Evolutionary conservation across 2,797 vertebrate species (phyloP).

Genomic region (Thalassophryne amazonica): DNA sequence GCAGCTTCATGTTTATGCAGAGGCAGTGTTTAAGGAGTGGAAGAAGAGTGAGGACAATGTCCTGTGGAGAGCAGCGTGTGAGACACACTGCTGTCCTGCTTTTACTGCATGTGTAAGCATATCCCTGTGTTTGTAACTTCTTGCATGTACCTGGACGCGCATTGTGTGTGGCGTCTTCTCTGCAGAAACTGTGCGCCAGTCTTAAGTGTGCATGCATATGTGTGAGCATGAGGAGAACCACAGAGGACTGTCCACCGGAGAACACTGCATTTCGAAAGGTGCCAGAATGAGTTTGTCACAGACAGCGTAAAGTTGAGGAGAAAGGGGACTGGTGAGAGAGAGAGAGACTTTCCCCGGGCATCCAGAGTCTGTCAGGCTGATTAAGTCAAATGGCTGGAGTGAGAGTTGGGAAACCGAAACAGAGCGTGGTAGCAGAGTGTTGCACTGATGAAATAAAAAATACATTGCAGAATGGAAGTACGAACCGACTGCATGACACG

Average conservation of each 20-base stretch:
- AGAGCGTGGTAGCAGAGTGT: constrained; percentile 58
- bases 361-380: constrained; percentile 88
- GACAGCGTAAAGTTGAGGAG: constrained; percentile 79
- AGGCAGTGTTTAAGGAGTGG: constrained; percentile 33
- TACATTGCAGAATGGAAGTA: constrained; percentile 62
- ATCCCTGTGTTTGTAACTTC: neutral
- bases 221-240: constrained; percentile 55
- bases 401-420: constrained; percentile 75
- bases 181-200: constrained; percentile 21
- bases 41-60: constrained; percentile 14
- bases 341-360: constrained; percentile 83
- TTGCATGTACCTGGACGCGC: constrained; percentile 17
- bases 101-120: constrained; percentile 8
- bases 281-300: constrained; percentile 89
- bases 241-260: constrained; percentile 52
- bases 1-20: constrained; percentile 26
- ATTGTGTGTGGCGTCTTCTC: constrained; percentile 19
- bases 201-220: constrained; percentile 23
- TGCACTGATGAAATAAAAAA: constrained; percentile 62
- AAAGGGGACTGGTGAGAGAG: constrained; percentile 76
- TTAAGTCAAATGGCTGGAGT: constrained; percentile 83
- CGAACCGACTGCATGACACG: constrained; percentile 57
- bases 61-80: constrained; percentile 24
- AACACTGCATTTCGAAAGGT: constrained; percentile 74
- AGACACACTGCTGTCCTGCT: constrained; percentile 16